phyloP scores from a whole-genome alignment of 2,888 invertebrate genomes.

The Cantharis rufa region DNA sequence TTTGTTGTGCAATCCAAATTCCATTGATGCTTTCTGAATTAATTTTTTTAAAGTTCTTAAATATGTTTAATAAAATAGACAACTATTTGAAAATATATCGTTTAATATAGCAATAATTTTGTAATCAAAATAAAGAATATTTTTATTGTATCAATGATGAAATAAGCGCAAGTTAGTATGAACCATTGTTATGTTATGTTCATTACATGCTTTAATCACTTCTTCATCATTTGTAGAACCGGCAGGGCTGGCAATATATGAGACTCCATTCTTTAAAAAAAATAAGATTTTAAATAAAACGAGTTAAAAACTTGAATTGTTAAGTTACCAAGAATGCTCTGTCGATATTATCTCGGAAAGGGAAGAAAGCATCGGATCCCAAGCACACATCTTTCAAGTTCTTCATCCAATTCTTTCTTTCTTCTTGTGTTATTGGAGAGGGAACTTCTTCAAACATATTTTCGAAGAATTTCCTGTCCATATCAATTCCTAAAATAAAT shows the following conservation, averaged over 20 bases:
- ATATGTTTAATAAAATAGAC: background rate
- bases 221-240: constrained; percentile 93
- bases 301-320: background rate
- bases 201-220: constrained; percentile 89
- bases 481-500: constrained; percentile 70
- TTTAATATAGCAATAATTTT: background rate
- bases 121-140: background rate
- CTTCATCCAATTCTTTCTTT: constrained; percentile 70
- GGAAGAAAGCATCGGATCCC: constrained; percentile 98
- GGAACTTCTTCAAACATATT: constrained; percentile 77
- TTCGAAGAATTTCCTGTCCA: constrained; percentile 76
- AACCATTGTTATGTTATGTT: constrained; percentile 83
- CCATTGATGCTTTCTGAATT: too few species aligned
- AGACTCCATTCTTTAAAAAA: constrained; percentile 82
- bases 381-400: constrained; percentile 79
- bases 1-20: too few species aligned
- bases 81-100: background rate
- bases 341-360: constrained; percentile 96
- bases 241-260: constrained; percentile 89
- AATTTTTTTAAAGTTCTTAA: too few species aligned
- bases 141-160: constrained; percentile 75
- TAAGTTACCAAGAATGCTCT: constrained; percentile 79
- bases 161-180: constrained; percentile 92
- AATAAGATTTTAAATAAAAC: constrained; percentile 11
- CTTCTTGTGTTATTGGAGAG: constrained; percentile 67